A percentile compares a stretch with the other conserved stretches of the same genome.
Conservation (phyloP, 2,113 vertebrate species). For the Baryphthengus martii region DNA sequence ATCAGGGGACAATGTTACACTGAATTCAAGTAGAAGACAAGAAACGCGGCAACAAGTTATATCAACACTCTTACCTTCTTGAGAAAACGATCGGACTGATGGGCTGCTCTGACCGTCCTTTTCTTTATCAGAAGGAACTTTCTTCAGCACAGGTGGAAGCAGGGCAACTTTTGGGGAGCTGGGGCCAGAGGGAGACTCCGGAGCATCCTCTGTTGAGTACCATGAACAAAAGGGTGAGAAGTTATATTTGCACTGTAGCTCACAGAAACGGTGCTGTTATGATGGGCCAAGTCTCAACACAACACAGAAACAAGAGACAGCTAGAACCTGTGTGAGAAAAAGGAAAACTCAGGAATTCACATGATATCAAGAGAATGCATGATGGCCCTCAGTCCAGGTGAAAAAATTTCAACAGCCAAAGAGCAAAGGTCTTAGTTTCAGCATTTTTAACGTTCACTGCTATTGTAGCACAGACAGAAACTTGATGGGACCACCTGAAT, state of each 20-base stretch:
- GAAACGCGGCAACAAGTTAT: not conserved
- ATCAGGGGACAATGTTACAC: not conserved
- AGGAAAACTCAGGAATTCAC: not conserved
- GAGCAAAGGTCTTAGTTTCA: not conserved
- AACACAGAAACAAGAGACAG: not conserved
- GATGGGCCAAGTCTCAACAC: not conserved
- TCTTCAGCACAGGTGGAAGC: constrained; percentile 81
- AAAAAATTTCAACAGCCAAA: not conserved
- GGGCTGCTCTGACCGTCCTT: constrained; percentile 79
- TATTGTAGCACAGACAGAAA: not conserved
- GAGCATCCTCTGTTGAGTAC: constrained; percentile 79
- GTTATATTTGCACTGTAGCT: not conserved
- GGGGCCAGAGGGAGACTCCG: constrained; percentile 80
- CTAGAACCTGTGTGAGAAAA: not conserved
- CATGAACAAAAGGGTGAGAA: not conserved
- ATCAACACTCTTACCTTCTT: constrained; percentile 82
- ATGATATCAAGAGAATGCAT: not conserved
- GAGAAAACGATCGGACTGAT: constrained; percentile 75
- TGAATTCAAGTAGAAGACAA: not conserved
- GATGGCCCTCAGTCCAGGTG: not conserved
- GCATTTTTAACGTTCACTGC: not conserved
- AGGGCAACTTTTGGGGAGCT: constrained; percentile 78
- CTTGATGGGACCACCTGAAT: not conserved
- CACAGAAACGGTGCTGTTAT: not conserved
- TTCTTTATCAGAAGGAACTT: constrained; percentile 84